Conservation (phyloP, 2,113 vertebrate species). For the Elanus axillaris region DNA sequence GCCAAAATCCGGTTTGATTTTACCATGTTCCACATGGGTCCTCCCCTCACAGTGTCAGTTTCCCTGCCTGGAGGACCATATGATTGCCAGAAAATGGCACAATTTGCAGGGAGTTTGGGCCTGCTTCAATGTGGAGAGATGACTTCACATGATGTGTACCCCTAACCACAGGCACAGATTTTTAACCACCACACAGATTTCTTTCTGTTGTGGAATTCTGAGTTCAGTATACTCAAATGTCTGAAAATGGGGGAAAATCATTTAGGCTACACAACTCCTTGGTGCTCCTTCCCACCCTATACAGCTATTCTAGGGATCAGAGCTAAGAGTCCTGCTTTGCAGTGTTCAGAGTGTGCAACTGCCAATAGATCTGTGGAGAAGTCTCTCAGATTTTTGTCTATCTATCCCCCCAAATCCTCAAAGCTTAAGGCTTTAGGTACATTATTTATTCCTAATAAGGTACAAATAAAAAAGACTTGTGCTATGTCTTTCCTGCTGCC, state of each 20-base stretch:
- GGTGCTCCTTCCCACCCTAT: not conserved
- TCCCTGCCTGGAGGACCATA: not conserved
- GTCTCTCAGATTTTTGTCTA: not conserved
- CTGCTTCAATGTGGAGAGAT: not conserved
- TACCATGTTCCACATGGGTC: not conserved
- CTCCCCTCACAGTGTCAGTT: not conserved
- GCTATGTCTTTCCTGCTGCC: not conserved
- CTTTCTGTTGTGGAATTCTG: not conserved
- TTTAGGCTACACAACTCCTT: not conserved
- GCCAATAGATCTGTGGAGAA: not conserved
- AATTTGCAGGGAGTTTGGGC: not conserved
- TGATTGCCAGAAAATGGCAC: not conserved
- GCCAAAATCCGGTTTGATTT: not conserved
- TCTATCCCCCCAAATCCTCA: not conserved
- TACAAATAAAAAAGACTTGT: not conserved
- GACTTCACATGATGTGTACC: rapidly evolving
- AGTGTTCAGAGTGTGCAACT: not conserved
- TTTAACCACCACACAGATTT: not conserved
- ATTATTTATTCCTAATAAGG: not conserved
- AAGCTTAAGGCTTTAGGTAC: not conserved
- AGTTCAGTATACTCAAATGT: not conserved
- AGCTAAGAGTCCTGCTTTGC: not conserved
- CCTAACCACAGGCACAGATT: not conserved
- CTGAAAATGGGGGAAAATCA: not conserved
- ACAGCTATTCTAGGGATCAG: not conserved